Evolutionary conservation across 2,888 invertebrate species (phyloP).

Genomic region (Meteorus colon): DNA sequence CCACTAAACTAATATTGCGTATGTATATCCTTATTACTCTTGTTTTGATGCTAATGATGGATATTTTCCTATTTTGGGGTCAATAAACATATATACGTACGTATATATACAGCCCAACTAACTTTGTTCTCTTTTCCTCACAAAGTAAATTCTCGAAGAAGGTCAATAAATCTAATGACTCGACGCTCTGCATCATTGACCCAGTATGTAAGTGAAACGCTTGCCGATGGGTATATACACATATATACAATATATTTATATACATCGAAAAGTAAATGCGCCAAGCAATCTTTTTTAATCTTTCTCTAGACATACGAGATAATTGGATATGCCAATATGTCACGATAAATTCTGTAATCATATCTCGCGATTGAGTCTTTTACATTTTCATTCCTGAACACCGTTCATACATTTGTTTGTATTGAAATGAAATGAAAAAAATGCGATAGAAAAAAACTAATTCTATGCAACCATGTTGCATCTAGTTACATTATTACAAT

Average conservation of each 20-base stretch:
- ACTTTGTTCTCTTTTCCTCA: slow-evolving; percentile 25
- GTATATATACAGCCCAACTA: not conserved
- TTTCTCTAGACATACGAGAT: slow-evolving; percentile 6
- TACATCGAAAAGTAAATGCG: slow-evolving; percentile 16
- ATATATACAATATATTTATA: slow-evolving; percentile 1
- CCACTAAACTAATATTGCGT: not conserved
- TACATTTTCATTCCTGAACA: not conserved
- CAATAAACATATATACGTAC: slow-evolving; percentile 9
- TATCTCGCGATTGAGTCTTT: slow-evolving; percentile 21
- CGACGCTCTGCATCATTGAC: slow-evolving; percentile 49
- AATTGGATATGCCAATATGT: slow-evolving; percentile 28
- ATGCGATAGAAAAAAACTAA: not conserved
- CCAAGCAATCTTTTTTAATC: slow-evolving; percentile 1
- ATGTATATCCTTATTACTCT: not conserved
- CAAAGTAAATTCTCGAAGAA: slow-evolving; percentile 26
- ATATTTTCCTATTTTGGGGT: slow-evolving; percentile 26
- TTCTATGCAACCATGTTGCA: not conserved
- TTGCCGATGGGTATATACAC: slow-evolving; percentile 50
- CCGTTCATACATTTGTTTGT: not conserved
- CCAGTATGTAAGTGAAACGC: slow-evolving; percentile 53
- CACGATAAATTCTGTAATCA: slow-evolving; percentile 21
- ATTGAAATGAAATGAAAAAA: not conserved
- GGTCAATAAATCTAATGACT: slow-evolving; percentile 39
- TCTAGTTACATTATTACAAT: not conserved
- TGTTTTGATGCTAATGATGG: slow-evolving; percentile 5